Conservation (phyloP, 37 sponge, comb jelly and placozoan genomes). For the Cliona cf. orientalis region DNA sequence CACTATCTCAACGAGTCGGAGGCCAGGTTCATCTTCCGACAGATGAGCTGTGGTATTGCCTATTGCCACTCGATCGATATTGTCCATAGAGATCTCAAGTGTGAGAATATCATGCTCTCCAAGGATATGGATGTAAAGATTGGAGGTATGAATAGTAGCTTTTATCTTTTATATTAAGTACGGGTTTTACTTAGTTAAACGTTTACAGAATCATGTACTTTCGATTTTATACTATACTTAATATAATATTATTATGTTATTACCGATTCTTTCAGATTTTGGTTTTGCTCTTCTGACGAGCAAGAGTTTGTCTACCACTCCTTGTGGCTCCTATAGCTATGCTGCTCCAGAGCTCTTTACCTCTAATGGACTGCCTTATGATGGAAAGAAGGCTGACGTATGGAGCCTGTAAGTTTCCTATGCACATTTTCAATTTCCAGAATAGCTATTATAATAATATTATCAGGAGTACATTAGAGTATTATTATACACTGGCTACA, state of each 20-base stretch:
- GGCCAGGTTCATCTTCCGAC: constrained; percentile 65
- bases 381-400: constrained; percentile 85
- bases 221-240: background rate
- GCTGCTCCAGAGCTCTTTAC: constrained; percentile 92
- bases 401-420: constrained; percentile 94
- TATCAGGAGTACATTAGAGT: no score
- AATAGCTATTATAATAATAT: no score
- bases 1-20: constrained; percentile 74
- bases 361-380: constrained; percentile 61
- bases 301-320: constrained; percentile 52
- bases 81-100: constrained; percentile 91
- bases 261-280: constrained; percentile 69
- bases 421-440: no score
- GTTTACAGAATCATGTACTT: no score
- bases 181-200: background rate
- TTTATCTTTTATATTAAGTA: constrained; percentile 1
- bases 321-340: constrained; percentile 94
- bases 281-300: constrained; percentile 76
- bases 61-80: constrained; percentile 72
- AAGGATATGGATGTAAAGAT: constrained; percentile 80
- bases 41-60: constrained; percentile 65
- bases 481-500: no score
- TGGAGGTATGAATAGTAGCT: constrained; percentile 47
- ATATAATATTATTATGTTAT: constrained; percentile 2
- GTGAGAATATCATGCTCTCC: constrained; percentile 91